phyloP scores from a whole-genome alignment of 2,797 vertebrate species.

The Borostomias antarcticus region DNA sequence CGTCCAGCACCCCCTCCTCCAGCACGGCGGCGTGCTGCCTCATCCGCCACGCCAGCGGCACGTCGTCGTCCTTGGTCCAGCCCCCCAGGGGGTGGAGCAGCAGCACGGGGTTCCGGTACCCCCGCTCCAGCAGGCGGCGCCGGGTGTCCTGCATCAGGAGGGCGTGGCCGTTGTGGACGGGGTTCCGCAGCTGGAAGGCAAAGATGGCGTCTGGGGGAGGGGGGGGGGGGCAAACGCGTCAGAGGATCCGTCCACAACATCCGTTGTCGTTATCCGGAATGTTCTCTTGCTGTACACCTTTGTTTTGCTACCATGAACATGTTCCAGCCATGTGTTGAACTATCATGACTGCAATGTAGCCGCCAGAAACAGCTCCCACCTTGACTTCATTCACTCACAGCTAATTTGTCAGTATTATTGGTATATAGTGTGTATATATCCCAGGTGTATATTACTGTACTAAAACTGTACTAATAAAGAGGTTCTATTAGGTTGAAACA shows the following conservation, averaged over 20 bases:
- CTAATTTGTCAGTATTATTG: neutral
- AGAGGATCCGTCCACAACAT: too few species aligned
- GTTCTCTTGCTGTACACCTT: too few species aligned
- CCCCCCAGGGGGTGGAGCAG: conserved; percentile 85
- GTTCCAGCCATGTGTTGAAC: too few species aligned
- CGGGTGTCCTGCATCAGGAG: conserved; percentile 96
- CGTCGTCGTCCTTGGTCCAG: conserved; percentile 88
- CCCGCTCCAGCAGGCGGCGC: conserved; percentile 87
- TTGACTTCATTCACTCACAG: too few species aligned
- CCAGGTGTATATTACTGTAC: neutral
- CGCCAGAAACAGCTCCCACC: too few species aligned
- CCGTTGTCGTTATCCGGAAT: too few species aligned
- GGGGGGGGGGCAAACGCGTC: neutral
- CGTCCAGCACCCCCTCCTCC: conserved; percentile 81
- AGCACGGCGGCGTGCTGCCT: conserved; percentile 84
- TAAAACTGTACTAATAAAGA: neutral
- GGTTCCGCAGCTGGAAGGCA: conserved; percentile 96
- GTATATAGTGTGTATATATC: neutral
- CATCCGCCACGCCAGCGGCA: conserved; percentile 85
- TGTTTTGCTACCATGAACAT: too few species aligned
- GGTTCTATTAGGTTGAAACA: neutral
- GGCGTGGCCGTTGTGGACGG: conserved; percentile 95
- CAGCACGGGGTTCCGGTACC: conserved; percentile 85
- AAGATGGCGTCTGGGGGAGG: conserved; percentile 90
- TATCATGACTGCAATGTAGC: too few species aligned